Evolutionary conservation across 2,113 vertebrate species (phyloP).

Genomic region (Forbesichthys papilliferus): DNA sequence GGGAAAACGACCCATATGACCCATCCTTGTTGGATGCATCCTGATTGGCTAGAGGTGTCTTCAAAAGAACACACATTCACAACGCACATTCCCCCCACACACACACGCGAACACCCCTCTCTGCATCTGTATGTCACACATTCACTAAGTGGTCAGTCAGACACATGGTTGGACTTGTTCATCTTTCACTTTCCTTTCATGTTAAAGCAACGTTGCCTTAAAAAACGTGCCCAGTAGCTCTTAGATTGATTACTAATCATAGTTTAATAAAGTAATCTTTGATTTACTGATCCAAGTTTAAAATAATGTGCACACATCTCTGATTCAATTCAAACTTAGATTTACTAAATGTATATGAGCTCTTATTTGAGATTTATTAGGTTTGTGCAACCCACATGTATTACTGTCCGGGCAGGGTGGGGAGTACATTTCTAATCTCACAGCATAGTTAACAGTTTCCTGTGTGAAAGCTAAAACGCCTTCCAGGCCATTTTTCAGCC

Average conservation of each 20-base stretch:
- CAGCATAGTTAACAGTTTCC: conserved; percentile 10
- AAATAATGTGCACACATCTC: too few species aligned
- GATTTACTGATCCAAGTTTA: too few species aligned
- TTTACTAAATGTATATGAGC: too few species aligned
- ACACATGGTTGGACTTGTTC: not conserved
- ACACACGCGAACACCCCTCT: not conserved
- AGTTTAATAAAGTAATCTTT: too few species aligned
- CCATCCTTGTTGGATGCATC: not conserved
- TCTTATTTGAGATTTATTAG: too few species aligned
- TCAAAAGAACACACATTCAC: not conserved
- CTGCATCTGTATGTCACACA: conserved; percentile 15
- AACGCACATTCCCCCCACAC: conserved; percentile 29
- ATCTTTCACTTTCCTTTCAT: not conserved
- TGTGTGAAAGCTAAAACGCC: conserved; percentile 48
- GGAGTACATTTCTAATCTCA: conserved; percentile 25
- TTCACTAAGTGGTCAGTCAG: conserved; percentile 4
- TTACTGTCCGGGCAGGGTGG: too few species aligned
- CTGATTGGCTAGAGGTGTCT: conserved; percentile 26
- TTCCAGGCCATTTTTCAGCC: conserved; percentile 16
- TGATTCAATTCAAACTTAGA: too few species aligned
- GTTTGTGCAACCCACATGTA: too few species aligned
- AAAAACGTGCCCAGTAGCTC: too few species aligned
- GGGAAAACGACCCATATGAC: conserved; percentile 45
- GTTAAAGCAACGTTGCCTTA: not conserved
- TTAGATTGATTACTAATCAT: too few species aligned